phyloP scores from a whole-genome alignment of 1,140 invertebrate genomes.

The Nymphalis io region DNA sequence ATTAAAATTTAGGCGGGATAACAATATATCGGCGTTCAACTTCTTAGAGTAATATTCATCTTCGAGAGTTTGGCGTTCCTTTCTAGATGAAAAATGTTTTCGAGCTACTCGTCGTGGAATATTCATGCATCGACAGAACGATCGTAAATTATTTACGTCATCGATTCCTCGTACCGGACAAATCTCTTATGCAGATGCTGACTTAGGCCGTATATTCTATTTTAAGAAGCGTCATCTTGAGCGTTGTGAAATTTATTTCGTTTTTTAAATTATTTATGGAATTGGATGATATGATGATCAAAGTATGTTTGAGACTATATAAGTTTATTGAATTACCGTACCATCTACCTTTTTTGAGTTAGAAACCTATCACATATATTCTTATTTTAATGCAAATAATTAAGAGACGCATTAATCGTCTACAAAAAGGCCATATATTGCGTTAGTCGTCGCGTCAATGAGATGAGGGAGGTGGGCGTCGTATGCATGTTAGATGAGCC shows the following conservation, averaged over 20 bases:
- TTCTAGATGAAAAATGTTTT: slow-evolving; percentile 71
- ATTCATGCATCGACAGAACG: slow-evolving; percentile 67
- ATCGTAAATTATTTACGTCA: slow-evolving; percentile 71
- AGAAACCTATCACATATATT: background rate
- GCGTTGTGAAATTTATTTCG: background rate
- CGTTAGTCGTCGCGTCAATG: slow-evolving; percentile 16
- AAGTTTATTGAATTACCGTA: too few relatives aligned
- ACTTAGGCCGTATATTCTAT: slow-evolving; percentile 43
- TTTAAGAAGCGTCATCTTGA: slow-evolving; percentile 18
- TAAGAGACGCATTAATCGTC: slow-evolving; percentile 1
- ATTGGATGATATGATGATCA: too few relatives aligned
- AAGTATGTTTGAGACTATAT: too few relatives aligned
- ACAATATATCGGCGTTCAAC: slow-evolving; percentile 70
- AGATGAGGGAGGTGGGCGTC: slow-evolving; percentile 29
- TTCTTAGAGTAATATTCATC: slow-evolving; percentile 70
- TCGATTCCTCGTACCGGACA: slow-evolving; percentile 57
- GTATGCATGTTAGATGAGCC: slow-evolving; percentile 63
- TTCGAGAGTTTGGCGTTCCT: slow-evolving; percentile 52
- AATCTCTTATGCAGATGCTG: slow-evolving; percentile 58
- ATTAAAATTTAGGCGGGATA: slow-evolving; percentile 67
- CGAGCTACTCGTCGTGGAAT: slow-evolving; percentile 66
- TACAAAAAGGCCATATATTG: slow-evolving; percentile 5
- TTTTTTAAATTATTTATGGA: background rate
- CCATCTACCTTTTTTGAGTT: too few relatives aligned
- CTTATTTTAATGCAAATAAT: background rate